Percentiles rank a stretch among this genome's conserved stretches.
phyloP scores from a whole-genome alignment of 2,797 vertebrate species.

The Falco columbarius region DNA sequence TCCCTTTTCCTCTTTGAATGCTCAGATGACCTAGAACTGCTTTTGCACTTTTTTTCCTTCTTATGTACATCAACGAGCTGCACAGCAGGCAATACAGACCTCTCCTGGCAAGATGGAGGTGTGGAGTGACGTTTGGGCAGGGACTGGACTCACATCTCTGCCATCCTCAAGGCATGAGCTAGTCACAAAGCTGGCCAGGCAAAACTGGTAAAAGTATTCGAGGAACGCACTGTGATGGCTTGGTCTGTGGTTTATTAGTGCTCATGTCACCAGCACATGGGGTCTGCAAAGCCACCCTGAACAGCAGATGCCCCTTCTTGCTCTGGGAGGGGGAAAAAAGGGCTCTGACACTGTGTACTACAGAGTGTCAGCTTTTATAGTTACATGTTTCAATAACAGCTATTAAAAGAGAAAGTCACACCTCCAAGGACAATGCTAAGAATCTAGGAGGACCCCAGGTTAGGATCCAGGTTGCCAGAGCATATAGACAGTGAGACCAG shows the following conservation, averaged over 20 bases:
- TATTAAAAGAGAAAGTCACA: neutral
- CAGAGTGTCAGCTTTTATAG: neutral
- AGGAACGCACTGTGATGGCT: neutral
- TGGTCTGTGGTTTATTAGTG: neutral
- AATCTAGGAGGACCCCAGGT: fast-evolving
- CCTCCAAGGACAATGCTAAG: neutral
- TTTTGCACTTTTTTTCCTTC: neutral
- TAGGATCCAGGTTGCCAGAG: neutral
- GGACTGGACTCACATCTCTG: neutral
- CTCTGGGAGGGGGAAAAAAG: neutral
- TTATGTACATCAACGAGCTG: fast-evolving
- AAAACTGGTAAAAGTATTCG: neutral
- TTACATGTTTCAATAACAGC: neutral
- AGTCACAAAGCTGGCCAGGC: neutral
- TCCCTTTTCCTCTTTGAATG: neutral
- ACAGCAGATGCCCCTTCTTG: neutral
- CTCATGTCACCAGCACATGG: neutral
- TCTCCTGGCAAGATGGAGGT: neutral
- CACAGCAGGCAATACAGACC: neutral
- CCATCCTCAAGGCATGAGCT: fast-evolving
- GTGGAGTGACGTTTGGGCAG: neutral
- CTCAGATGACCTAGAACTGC: neutral
- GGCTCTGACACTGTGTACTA: neutral
- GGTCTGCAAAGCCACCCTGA: neutral
- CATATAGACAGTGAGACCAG: neutral